Conservation (phyloP, 2,113 vertebrate genomes). For the Theristicus caerulescens region DNA sequence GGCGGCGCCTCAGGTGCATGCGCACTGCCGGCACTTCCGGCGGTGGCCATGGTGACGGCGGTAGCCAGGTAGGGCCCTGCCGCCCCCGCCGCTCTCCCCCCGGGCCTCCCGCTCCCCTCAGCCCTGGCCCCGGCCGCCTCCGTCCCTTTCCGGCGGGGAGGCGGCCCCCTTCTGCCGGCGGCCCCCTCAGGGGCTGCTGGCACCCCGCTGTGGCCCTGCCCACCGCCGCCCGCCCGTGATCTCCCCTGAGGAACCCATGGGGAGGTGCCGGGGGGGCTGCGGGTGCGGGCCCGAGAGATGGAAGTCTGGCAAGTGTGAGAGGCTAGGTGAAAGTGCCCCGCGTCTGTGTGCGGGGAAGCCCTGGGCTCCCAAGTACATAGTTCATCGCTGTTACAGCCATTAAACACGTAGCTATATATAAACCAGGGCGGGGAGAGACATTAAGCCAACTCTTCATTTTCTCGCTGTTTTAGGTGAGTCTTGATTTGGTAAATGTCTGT, state of each 20-base stretch:
- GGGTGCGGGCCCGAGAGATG: background rate
- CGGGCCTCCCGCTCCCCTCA: background rate
- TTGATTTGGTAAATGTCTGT: background rate
- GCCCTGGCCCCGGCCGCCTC: too few relatives aligned
- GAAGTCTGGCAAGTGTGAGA: rapidly evolving
- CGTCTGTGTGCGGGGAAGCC: background rate
- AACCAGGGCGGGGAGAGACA: background rate
- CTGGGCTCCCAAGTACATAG: rapidly evolving
- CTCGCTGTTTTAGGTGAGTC: too few relatives aligned
- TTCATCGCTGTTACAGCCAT: background rate
- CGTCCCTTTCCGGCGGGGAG: background rate
- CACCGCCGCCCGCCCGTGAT: too few relatives aligned
- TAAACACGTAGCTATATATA: rapidly evolving
- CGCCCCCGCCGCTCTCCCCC: too few relatives aligned
- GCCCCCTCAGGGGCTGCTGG: background rate
- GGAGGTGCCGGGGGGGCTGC: background rate
- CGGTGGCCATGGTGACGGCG: slow-evolving; percentile 37
- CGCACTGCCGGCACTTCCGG: background rate
- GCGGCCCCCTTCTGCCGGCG: background rate
- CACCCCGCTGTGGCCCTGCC: background rate
- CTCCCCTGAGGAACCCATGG: background rate
- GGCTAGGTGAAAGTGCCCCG: rapidly evolving
- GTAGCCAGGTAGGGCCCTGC: slow-evolving; percentile 13
- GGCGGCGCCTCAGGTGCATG: background rate
- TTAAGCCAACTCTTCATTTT: rapidly evolving